These are phyloP conservation scores for Trochalopteron elliotii DNA, from an alignment of 2,113 vertebrate species.

Conservation along the genomic window DNA sequence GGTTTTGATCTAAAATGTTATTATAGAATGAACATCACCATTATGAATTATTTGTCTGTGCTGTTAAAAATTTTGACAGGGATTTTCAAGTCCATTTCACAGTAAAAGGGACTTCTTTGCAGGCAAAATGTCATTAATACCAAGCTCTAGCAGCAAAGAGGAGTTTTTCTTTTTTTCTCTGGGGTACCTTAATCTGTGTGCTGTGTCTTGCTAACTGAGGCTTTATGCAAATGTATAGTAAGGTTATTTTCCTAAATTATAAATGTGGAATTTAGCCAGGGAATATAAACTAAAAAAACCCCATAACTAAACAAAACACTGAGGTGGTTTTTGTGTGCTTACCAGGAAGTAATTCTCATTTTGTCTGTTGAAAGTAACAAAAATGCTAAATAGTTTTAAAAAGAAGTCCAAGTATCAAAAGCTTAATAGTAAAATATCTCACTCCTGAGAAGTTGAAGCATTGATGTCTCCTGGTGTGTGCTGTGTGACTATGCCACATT, in stretches of 20 bases:
- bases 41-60: background rate
- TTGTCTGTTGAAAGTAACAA: conserved; percentile 13
- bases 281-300: background rate
- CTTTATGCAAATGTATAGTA: background rate
- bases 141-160: background rate
- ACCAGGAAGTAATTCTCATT: background rate
- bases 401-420: background rate
- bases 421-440: background rate
- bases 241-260: background rate
- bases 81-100: background rate
- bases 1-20: background rate
- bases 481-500: background rate
- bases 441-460: background rate
- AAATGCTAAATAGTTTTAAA: background rate
- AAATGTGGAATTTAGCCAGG: background rate
- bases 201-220: background rate
- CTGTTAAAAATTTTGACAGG: background rate
- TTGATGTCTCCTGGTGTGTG: background rate
- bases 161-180: background rate
- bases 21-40: background rate
- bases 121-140: background rate
- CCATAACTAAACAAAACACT: background rate
- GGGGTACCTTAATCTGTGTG: background rate
- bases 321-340: background rate
- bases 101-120: background rate